Base-by-base conservation (phyloP, 2,113 vertebrate species). In the Cnemophilus loriae region DNA sequence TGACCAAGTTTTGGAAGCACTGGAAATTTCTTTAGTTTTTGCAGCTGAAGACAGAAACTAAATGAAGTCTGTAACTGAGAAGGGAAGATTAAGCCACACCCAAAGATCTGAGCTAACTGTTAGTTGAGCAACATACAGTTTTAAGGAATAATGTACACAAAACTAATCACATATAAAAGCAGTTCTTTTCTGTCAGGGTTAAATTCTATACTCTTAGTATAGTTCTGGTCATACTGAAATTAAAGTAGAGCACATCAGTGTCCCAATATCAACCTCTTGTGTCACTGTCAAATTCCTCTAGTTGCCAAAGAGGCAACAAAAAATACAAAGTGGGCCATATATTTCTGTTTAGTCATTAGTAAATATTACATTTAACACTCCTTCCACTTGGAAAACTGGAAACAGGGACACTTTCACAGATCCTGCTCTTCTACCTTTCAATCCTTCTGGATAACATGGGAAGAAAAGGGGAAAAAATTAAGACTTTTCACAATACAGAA, bases 301-400 rank as follows among this genome's bases (percentile, higher is more conserved):
- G 69, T 41, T 77, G 79, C 50, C 55, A 57, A 80, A 90, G 33
- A 74, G 46, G 42, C 24, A 52, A 71, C 17, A 89, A 82, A 90
- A 86, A 78, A 33, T 6, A 91, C 4, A 18, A 87, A 70, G n/a
- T 21, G 28, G 59, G 68, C 50, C 33, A 63, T 53, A 59, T 21
- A 59, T 16, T 96, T 87, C 63, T 46, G 1, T 63, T 85, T 35
- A 73, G 53, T 47, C 39, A 83, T 16, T 59, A 18, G 49, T 64
- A 86, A 70, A 68, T 78, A 76, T 42, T 65, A 85, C 49, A 91
- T 91, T 85, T 90, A 87, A 87, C n/a, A 87, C 16, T 91, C 46
- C 28, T 85, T 92, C 61, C 78, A 90, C 82, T 83, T 59, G 50
- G 42, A 83, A 95, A 91, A 87, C 70, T 91, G 87, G 70, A 69